Percentiles rank a stretch among this genome's conserved stretches.
Evolutionary conservation across 2,888 invertebrate species (phyloP).

Genomic region (Pachydiplax longipennis): DNA sequence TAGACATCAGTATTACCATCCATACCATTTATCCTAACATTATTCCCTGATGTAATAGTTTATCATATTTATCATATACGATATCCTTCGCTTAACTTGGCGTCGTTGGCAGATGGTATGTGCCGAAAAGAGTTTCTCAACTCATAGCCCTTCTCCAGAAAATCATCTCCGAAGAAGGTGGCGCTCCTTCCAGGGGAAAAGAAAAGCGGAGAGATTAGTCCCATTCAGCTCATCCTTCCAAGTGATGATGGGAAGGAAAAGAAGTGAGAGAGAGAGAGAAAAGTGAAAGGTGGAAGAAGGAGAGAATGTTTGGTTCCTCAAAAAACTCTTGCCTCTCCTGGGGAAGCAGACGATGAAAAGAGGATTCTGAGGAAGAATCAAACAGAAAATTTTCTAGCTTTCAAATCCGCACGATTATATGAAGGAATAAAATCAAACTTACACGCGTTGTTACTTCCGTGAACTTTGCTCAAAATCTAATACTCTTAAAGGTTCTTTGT

Average conservation of each 20-base stretch:
- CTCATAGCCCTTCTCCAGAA: not conserved
- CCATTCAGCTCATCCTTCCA: not conserved
- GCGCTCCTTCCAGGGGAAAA: not conserved
- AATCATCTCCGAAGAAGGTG: not conserved
- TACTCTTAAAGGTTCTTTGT: too few relatives aligned
- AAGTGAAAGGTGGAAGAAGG: not conserved
- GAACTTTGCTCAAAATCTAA: too few relatives aligned
- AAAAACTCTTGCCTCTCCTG: too few relatives aligned
- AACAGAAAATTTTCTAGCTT: too few relatives aligned
- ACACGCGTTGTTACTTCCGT: too few relatives aligned
- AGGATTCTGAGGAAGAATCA: too few relatives aligned
- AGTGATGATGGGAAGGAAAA: not conserved
- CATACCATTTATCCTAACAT: too few relatives aligned
- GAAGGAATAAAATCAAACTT: too few relatives aligned
- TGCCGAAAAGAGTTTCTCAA: not conserved
- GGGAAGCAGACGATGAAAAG: too few relatives aligned
- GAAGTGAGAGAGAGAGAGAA: not conserved
- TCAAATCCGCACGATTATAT: too few relatives aligned
- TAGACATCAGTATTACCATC: too few relatives aligned
- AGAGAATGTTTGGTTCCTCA: not conserved
- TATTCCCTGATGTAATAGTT: too few relatives aligned
- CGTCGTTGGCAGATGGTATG: not conserved
- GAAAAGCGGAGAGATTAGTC: not conserved
- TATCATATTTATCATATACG: not conserved
- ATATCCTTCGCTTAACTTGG: not conserved